Percentiles rank a stretch among this genome's conserved stretches.
Conservation (phyloP, 2,113 vertebrate genomes). For the Petrocephalus zakoni region DNA sequence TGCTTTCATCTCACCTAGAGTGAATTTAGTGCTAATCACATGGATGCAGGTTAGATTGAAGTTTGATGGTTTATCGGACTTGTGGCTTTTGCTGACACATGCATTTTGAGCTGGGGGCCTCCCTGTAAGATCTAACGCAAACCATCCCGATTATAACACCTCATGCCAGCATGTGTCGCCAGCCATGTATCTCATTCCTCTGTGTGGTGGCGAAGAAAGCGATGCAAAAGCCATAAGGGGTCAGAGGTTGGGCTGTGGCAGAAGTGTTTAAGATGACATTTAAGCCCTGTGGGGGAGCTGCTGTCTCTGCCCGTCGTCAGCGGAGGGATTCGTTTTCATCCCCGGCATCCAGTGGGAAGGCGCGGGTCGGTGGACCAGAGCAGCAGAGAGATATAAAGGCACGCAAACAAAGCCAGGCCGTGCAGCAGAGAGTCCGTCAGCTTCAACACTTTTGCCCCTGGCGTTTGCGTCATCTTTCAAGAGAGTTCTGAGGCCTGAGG, state of each 20-base stretch:
- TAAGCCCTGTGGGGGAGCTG: neutral
- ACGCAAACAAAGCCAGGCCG: neutral
- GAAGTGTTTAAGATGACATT: neutral
- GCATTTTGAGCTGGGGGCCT: neutral
- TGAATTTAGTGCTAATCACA: neutral
- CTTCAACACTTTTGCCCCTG: neutral
- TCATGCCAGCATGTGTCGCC: neutral
- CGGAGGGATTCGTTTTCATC: neutral
- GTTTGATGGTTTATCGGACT: neutral
- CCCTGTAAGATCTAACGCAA: neutral
- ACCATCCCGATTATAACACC: too few species aligned
- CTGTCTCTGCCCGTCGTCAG: neutral
- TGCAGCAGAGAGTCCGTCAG: neutral
- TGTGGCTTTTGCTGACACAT: conserved; percentile 10
- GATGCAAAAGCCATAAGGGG: neutral
- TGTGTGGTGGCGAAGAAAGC: neutral
- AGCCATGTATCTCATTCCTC: neutral
- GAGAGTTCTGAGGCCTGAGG: neutral
- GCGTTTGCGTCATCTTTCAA: neutral
- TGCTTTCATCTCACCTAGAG: neutral
- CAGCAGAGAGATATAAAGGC: neutral
- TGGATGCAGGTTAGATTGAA: neutral
- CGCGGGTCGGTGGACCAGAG: neutral
- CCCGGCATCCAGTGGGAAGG: neutral
- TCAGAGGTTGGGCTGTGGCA: conserved; percentile 2